Base-by-base conservation (phyloP, 2,113 vertebrate genomes). In the Calidris pygmaea region DNA sequence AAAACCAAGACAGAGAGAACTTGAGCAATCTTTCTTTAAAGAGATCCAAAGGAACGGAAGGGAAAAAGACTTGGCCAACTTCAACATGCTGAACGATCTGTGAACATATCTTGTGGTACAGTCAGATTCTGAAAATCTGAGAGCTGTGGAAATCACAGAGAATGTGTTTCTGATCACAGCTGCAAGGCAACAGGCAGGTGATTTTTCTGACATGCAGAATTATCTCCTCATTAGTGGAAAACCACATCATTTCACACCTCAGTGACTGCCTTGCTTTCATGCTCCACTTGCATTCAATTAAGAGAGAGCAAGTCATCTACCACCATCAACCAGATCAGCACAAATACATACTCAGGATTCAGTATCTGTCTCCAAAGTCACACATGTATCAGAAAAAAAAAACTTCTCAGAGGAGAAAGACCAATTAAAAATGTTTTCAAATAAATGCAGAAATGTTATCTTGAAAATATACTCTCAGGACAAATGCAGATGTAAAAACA, bases 141-240 rank as follows among this genome's bases (percentile, higher is more conserved):
- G 70, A 34, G 43, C 73, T 47, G 15, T 52, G 66, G 47, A 81
- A 62, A 72, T 78, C 35, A 73, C 68, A 68, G 55, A 35, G 35
- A 83, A 88, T 3, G 35, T 26, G n/a, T 55, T 82, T 72, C 62
- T 58, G 79, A 95, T 90, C 89, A 66, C 85, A 72, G 91, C 53
- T 79, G 24, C 80, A 84, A 56, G 59, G 76, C 80, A 87, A 79
- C 58, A 77, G 90, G 93, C 89, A 82, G 70, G 70, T 85, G 74
- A 91, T 89, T 86, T 60, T 82, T 82, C 66, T 92, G 92, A 82
- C 90, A 95, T 58, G 80, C 86, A 92, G 80, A 89, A 93, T 91
- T 93, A 89, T 87, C 72, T 90, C 76, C 94, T 94, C 86, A 43
- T 96, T 95, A 96, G 90, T 73, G 77, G 65, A 76, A 92, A n/a